Conservation (phyloP, 2,113 vertebrate species). For the Tympanuchus pallidicinctus region DNA sequence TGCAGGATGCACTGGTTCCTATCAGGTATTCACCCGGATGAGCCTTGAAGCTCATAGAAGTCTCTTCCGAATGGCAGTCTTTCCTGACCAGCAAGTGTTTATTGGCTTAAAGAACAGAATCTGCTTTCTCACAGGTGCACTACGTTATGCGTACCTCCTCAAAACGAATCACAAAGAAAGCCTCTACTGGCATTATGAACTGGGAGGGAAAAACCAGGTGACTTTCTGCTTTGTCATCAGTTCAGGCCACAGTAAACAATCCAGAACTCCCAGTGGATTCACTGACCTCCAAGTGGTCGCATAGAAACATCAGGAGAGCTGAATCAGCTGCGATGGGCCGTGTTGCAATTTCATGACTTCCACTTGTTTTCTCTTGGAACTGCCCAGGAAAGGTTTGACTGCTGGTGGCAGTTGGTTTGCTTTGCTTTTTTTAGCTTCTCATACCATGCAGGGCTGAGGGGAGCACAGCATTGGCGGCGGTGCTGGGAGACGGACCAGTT, state of each 20-base stretch:
- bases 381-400: background rate
- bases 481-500: accelerated
- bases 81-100: background rate
- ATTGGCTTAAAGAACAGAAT: background rate
- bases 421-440: background rate
- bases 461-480: background rate
- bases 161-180: background rate
- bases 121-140: no score
- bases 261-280: background rate
- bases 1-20: no score
- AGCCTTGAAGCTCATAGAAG: background rate
- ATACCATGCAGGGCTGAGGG: accelerated
- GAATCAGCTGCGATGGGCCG: background rate
- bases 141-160: background rate
- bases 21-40: background rate
- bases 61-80: background rate
- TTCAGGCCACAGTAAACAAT: background rate
- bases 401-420: background rate
- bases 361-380: background rate
- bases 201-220: background rate
- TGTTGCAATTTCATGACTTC: background rate
- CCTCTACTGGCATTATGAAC: no score
- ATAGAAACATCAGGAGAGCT: accelerated
- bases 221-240: background rate
- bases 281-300: background rate